Percentiles rank a stretch among this genome's conserved stretches.
phyloP scores from a whole-genome alignment of 1,140 invertebrate genomes.

The Drosophila tropicalis region DNA sequence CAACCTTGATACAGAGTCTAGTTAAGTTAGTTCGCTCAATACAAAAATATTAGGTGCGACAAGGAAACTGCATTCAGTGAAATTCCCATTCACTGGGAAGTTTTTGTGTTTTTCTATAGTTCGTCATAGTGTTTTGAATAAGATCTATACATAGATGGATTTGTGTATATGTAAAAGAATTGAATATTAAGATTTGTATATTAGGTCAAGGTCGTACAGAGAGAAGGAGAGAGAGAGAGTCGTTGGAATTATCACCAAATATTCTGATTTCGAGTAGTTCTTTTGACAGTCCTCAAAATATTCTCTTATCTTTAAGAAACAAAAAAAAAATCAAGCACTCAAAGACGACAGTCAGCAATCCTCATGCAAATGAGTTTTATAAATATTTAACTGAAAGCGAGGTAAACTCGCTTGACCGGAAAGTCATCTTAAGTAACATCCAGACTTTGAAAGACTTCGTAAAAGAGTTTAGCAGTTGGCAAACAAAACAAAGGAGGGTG shows the following conservation, averaged over 20 bases:
- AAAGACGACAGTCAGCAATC: slow-evolving; percentile 7
- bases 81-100: slow-evolving; percentile 15
- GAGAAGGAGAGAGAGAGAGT: too few species aligned
- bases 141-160: too few species aligned
- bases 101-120: background rate
- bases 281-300: background rate
- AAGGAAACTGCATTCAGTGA: slow-evolving; percentile 15
- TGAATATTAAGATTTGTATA: background rate
- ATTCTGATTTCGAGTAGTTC: slow-evolving; percentile 7
- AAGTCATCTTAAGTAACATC: slow-evolving; percentile 43
- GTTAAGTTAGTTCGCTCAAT: background rate
- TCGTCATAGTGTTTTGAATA: background rate
- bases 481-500: slow-evolving; percentile 25
- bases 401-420: slow-evolving; percentile 62
- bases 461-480: slow-evolving; percentile 15
- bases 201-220: slow-evolving; percentile 49
- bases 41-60: slow-evolving; percentile 18
- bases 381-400: slow-evolving; percentile 63
- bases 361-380: slow-evolving; percentile 62
- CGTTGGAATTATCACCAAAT: background rate
- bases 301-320: background rate
- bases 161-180: background rate
- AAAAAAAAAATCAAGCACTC: background rate
- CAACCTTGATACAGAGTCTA: slow-evolving; percentile 51
- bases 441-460: slow-evolving; percentile 23